Evolutionary conservation across 2,113 vertebrate genomes (phyloP).

Genomic region (Anhinga anhinga): DNA sequence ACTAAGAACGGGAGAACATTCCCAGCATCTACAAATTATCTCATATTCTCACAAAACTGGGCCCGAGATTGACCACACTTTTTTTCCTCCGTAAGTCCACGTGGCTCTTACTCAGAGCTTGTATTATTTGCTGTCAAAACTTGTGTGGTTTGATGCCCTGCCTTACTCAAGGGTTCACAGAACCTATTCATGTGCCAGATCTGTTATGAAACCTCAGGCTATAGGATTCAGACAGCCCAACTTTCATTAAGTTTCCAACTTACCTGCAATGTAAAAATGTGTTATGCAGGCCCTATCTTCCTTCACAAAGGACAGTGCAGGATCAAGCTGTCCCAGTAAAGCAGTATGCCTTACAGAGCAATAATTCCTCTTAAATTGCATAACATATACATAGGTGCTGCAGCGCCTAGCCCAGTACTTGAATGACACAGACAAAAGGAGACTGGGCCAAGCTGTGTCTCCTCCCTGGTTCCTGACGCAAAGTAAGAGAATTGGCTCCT

Average conservation of each 20-base stretch:
- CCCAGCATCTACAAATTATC: not conserved
- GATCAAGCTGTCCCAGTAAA: not conserved
- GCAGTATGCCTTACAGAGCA: not conserved
- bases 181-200: not conserved
- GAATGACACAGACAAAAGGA: not conserved
- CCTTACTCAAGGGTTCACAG: not conserved
- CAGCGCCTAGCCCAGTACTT: not conserved
- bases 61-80: not conserved
- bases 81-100: not conserved
- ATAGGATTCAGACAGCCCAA: not conserved
- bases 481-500: not conserved
- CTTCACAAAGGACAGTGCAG: not conserved
- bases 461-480: not conserved
- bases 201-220: not conserved
- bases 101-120: not conserved
- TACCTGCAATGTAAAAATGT: not conserved
- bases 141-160: not conserved
- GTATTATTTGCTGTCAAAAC: not conserved
- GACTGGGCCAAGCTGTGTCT: not conserved
- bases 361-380: not conserved
- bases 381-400: not conserved
- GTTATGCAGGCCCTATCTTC: not conserved
- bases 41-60: not conserved
- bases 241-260: not conserved
- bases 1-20: not conserved